Percentiles rank a stretch among this genome's conserved stretches.
Conservation (phyloP, 2,797 vertebrate species). For the Chloroceryle amazona region DNA sequence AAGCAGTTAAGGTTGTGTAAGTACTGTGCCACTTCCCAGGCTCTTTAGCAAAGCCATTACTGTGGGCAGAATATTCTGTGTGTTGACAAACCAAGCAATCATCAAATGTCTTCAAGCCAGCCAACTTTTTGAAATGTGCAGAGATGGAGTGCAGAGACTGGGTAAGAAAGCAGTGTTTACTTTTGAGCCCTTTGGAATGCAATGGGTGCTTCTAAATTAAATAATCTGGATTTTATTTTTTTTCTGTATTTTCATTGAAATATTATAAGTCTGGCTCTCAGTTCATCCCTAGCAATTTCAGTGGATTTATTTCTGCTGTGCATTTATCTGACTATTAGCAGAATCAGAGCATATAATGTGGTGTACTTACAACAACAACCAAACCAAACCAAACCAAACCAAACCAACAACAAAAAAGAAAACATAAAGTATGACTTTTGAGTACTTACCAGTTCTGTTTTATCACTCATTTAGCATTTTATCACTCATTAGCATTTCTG, state of each 20-base stretch:
- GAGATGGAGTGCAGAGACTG: fast-evolving
- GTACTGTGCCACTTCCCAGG: background rate
- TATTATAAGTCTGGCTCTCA: background rate
- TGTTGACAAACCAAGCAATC: background rate
- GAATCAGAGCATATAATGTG: background rate
- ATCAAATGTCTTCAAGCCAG: background rate
- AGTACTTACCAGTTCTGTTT: background rate
- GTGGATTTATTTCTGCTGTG: background rate
- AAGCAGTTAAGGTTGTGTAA: background rate
- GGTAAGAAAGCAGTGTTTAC: background rate
- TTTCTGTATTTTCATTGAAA: background rate
- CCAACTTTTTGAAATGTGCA: background rate
- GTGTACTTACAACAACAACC: background rate
- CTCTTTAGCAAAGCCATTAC: background rate
- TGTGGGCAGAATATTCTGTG: background rate
- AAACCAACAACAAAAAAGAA: background rate
- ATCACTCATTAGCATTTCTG: background rate
- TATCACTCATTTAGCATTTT: background rate
- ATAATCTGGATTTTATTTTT: background rate
- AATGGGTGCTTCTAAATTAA: background rate
- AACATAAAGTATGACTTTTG: background rate
- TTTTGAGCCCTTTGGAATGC: background rate
- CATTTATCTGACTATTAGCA: background rate
- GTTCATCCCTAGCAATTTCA: background rate
- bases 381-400: too few relatives aligned